These are phyloP conservation scores for Anser brachyrhynchus DNA, from an alignment of 2,113 vertebrate species.

Conservation along the genomic window DNA sequence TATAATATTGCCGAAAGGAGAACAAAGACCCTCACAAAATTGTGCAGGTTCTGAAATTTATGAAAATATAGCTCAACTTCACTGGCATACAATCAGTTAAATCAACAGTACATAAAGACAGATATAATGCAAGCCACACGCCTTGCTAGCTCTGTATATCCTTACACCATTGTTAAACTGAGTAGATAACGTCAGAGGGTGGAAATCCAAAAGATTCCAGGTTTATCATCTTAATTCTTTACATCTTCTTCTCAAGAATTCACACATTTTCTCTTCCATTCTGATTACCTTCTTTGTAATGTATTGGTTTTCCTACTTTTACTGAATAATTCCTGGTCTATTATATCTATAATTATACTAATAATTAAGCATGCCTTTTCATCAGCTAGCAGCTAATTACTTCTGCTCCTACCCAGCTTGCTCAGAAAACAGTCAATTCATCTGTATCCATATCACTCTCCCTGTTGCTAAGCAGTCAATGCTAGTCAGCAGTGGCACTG, in stretches of 20 bases:
- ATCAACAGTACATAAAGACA: background rate
- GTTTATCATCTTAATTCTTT: constrained; percentile 48
- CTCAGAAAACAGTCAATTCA: constrained; percentile 64
- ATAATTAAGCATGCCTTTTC: constrained; percentile 69
- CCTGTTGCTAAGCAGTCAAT: constrained; percentile 46
- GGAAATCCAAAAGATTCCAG: constrained; percentile 25
- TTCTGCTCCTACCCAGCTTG: constrained; percentile 61
- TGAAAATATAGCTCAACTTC: background rate
- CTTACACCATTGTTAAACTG: background rate
- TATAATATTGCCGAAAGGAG: background rate
- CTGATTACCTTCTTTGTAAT: constrained; percentile 49
- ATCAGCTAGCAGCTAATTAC: constrained; percentile 70
- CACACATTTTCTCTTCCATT: constrained; percentile 19
- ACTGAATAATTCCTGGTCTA: constrained; percentile 64
- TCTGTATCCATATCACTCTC: constrained; percentile 56
- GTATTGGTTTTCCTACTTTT: constrained; percentile 54
- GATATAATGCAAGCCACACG: background rate
- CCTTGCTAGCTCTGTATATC: background rate
- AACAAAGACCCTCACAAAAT: background rate
- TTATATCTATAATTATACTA: constrained; percentile 68
- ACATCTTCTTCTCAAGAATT: constrained; percentile 12
- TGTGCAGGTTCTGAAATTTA: background rate
- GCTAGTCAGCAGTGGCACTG: constrained; percentile 11
- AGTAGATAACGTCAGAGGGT: background rate
- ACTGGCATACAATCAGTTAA: background rate